Conservation (phyloP, 2,113 vertebrate species). For the Dicentrarchus labrax region DNA sequence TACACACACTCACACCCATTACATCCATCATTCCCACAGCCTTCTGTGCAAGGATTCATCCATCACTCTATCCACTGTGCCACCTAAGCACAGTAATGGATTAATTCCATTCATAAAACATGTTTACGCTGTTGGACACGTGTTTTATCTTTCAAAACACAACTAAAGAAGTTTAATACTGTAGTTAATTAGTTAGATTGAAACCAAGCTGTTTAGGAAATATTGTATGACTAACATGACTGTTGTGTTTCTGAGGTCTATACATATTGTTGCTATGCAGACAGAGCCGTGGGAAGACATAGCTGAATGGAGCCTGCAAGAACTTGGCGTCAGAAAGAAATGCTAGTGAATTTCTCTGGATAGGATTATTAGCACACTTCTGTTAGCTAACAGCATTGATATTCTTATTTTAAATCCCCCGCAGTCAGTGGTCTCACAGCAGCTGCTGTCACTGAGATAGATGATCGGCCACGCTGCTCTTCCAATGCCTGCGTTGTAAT, state of each 20-base stretch:
- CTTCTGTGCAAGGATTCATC: neutral
- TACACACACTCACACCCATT: neutral
- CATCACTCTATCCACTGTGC: neutral
- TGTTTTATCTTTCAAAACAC: neutral
- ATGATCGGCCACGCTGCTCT: neutral
- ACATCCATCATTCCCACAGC: neutral
- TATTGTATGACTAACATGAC: neutral
- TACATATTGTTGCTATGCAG: too few species aligned
- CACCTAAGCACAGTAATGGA: neutral
- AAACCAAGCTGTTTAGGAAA: neutral
- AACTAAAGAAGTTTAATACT: neutral
- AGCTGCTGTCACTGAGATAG: constrained; percentile 17
- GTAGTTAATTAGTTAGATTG: neutral
- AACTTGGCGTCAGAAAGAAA: neutral
- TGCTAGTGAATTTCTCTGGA: neutral
- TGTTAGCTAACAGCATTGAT: constrained; percentile 11
- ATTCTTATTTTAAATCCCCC: neutral
- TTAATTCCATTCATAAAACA: neutral
- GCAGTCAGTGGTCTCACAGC: neutral
- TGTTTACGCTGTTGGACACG: too few species aligned
- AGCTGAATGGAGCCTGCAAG: neutral
- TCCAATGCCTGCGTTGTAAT: constrained; percentile 27
- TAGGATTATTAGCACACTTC: neutral
- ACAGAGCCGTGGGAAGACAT: neutral
- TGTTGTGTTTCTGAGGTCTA: too few species aligned